Evolutionary conservation across 2,888 invertebrate species (phyloP), one percentile per base, ranked within the genome.

Genomic region (Sminthurinus aureus): DNA sequence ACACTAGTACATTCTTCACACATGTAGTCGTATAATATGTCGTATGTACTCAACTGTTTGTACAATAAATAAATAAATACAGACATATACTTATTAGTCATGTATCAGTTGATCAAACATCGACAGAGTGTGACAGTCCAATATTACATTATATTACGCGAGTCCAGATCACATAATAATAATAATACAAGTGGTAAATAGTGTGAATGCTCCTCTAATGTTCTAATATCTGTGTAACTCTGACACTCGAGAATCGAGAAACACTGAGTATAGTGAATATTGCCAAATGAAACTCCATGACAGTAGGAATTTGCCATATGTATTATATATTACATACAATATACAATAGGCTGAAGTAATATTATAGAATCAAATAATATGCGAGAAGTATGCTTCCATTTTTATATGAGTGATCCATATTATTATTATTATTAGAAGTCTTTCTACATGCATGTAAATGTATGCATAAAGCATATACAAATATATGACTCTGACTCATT

Each of bases 401-500:
- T 58, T 58, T 58, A 2, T 58, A 58, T 58, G 58, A 15, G 58
- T 58, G 58, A 18, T 58, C 58, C 58, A 58, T 58, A 38, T 38
- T 38, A 4, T 38, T 38, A 38, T 38, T 38, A 38, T 38, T 38
- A 38, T 38, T 38, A 38, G 1, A 4, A 38, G 38, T 74, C 0
- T 74, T 1, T 74, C 11, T 24, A 13, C 24, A 12, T 74, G 12
- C 26, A 26, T 26, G n/a, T 18, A 13, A 24, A 76, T 50, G 75
- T 71, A 4, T 22, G 71, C 22, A 15, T 11, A 69, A 9, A 11
- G 13, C 69, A 15, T n/a, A 20, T 20, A 26, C 26, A 26, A 24
- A 22, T 38, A 51, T 71, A n/a, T 71, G 80, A 18, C 71, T 80
- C 80, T 80, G 80, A 80, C 80, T 80, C 80, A 80, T 80, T 80